Percentiles rank a stretch among this genome's conserved stretches.
phyloP scores from a whole-genome alignment of 2,113 vertebrate species.

The Ardeotis arabs region DNA sequence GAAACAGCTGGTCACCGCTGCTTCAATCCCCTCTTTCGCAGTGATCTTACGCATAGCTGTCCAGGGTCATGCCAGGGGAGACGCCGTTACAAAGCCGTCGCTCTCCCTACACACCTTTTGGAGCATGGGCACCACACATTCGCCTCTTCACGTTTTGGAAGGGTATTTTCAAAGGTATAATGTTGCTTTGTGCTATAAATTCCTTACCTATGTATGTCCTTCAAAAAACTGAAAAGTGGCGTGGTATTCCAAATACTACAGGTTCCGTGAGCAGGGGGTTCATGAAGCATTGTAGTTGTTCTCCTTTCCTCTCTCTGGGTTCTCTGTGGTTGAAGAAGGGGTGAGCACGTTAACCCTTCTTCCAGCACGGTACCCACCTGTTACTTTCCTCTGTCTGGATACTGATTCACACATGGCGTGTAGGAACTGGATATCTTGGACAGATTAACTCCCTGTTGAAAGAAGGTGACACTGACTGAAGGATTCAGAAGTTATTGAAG shows the following conservation, averaged over 20 bases:
- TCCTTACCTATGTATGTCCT: not conserved
- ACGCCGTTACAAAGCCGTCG: not conserved
- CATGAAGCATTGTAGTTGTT: not conserved
- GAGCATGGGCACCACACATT: not conserved
- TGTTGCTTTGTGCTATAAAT: not conserved
- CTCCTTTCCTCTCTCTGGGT: not conserved
- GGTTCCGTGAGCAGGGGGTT: not conserved
- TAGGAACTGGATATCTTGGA: not conserved
- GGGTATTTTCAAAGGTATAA: not conserved
- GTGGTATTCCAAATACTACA: not conserved
- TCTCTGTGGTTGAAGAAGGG: not conserved
- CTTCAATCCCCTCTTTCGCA: not conserved
- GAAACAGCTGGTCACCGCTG: not conserved
- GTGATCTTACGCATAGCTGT: not conserved
- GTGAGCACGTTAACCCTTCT: not conserved
- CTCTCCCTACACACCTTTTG: rapidly evolving
- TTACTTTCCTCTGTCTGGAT: not conserved
- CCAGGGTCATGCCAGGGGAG: not conserved
- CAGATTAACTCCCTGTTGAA: not conserved
- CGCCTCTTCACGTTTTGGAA: not conserved
- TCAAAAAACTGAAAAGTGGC: not conserved
- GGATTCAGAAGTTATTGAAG: not conserved
- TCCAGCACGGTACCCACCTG: not conserved
- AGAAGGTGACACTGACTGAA: not conserved
- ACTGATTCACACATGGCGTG: not conserved